phyloP scores from a whole-genome alignment of 23 tunicate species.

The Botrylloides violaceus region DNA sequence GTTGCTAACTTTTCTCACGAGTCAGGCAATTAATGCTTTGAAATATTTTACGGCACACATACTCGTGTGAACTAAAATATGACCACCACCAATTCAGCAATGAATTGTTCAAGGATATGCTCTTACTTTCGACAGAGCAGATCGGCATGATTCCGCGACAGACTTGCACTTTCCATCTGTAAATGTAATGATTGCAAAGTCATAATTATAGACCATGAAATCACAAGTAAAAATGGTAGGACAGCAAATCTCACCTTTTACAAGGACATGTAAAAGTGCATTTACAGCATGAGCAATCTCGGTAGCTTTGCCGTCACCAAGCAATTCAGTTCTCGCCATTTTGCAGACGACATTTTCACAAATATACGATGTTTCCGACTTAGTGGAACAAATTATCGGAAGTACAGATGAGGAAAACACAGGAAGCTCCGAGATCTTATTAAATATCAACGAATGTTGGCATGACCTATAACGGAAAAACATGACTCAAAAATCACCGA shows the following conservation, averaged over 20 bases:
- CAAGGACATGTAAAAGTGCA: neutral
- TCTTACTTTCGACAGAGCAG: neutral
- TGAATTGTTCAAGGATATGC: too few relatives aligned
- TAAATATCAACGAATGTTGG: neutral
- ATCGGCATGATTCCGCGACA: neutral
- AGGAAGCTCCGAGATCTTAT: slow-evolving; percentile 13
- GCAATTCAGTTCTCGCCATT: neutral
- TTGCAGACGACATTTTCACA: neutral
- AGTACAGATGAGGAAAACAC: slow-evolving; percentile 10
- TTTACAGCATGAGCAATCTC: neutral
- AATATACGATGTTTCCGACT: neutral
- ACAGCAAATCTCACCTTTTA: too few relatives aligned
- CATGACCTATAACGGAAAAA: neutral
- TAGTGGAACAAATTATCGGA: slow-evolving; percentile 6
- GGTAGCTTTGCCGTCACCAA: neutral
- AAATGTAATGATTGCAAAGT: too few relatives aligned
- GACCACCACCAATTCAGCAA: too few relatives aligned
- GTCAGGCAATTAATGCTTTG: too few relatives aligned
- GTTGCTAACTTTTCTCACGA: too few relatives aligned
- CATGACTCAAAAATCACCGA: too few relatives aligned
- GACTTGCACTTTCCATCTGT: neutral
- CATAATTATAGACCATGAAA: too few relatives aligned
- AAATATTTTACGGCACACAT: too few relatives aligned
- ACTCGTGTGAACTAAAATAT: too few relatives aligned
- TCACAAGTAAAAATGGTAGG: too few relatives aligned